Percentiles rank a stretch among this genome's conserved stretches.
Conservation (phyloP, 2,797 vertebrate species). For the Cheirogaleus major region DNA sequence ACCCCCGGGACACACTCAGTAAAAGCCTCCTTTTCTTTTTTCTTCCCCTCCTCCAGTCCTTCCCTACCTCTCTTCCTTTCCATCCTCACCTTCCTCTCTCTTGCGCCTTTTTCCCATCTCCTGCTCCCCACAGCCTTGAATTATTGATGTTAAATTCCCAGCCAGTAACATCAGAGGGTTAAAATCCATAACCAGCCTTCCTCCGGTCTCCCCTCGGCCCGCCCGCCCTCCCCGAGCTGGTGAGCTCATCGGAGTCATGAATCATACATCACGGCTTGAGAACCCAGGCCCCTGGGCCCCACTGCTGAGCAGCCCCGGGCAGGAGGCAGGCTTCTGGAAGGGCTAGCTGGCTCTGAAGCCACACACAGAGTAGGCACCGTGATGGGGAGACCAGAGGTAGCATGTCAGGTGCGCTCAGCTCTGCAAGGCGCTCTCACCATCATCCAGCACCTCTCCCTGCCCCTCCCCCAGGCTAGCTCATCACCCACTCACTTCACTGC, state of each 20-base stretch:
- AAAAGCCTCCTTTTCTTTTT: neutral
- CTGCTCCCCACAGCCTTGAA: slow-evolving; percentile 65
- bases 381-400: neutral
- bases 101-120: slow-evolving; percentile 37
- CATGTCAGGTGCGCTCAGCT: neutral
- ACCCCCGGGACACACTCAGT: neutral
- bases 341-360: neutral
- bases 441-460: neutral
- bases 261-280: slow-evolving; percentile 13
- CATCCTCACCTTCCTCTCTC: neutral
- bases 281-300: slow-evolving; percentile 19
- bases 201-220: slow-evolving; percentile 51
- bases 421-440: neutral
- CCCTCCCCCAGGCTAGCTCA: neutral
- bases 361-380: neutral
- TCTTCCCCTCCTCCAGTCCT: slow-evolving; percentile 8
- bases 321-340: slow-evolving; percentile 37
- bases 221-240: slow-evolving; percentile 45
- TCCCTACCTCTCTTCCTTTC: neutral
- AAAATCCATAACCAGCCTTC: slow-evolving; percentile 79
- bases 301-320: neutral
- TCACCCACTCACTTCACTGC: slow-evolving; percentile 27
- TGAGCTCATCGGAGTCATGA: slow-evolving; percentile 76
- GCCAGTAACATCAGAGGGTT: slow-evolving; percentile 81
- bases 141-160: slow-evolving; percentile 82